These are phyloP conservation scores for Caenorhabditis wallacei DNA, from an alignment of 2,888 invertebrate genomes.

Conservation along the genomic window DNA sequence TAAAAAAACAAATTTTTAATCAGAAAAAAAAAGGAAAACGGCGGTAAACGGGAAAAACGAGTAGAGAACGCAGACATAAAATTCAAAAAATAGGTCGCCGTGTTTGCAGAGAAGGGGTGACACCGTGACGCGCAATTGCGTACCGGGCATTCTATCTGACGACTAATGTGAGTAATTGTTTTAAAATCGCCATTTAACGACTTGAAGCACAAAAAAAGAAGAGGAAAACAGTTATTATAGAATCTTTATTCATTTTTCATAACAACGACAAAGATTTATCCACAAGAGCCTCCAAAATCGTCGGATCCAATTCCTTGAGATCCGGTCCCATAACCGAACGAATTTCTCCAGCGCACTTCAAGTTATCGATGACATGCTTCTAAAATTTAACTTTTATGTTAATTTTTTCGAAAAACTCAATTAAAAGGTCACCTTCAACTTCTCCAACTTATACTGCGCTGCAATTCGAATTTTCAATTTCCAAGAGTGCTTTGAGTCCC, in stretches of 20 bases:
- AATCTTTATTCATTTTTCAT: too few species aligned
- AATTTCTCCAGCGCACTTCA: neutral
- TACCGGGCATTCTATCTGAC: neutral
- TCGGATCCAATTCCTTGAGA: neutral
- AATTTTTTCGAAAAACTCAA: neutral
- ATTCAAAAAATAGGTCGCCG: slow-evolving; percentile 34
- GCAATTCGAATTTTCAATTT: neutral
- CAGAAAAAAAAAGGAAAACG: neutral
- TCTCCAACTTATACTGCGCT: neutral
- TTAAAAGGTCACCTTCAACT: neutral
- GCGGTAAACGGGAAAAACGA: slow-evolving; percentile 4
- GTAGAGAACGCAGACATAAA: neutral
- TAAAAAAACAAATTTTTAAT: neutral
- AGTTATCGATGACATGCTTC: neutral
- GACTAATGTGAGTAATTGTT: too few species aligned
- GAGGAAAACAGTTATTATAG: too few species aligned
- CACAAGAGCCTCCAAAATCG: neutral
- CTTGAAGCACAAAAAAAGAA: too few species aligned
- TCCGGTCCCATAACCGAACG: neutral
- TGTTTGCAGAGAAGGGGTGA: slow-evolving; percentile 38
- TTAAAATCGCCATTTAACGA: too few species aligned
- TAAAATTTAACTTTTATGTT: neutral
- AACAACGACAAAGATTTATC: neutral
- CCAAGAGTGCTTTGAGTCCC: neutral
- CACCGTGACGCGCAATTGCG: slow-evolving; percentile 24